A percentile compares a stretch with the other conserved stretches of the same genome.
phyloP scores from a whole-genome alignment of 2,888 invertebrate genomes.

The Epinotia brunnichana region DNA sequence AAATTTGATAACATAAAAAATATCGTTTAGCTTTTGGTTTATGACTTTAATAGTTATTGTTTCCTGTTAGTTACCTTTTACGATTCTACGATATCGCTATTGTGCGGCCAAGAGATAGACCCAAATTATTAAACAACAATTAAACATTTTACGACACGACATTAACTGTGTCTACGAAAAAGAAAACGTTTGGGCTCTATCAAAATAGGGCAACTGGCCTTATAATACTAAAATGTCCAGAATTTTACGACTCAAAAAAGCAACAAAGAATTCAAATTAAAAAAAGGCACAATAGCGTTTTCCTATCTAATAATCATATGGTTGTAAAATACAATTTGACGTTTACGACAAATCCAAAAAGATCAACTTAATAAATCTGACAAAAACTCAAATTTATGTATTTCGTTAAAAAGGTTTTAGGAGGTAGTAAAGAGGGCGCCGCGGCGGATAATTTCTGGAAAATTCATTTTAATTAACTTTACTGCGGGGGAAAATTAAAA shows the following conservation, averaged over 20 bases:
- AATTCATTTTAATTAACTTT: conserved; percentile 73
- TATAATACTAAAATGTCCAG: conserved; percentile 47
- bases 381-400: conserved; percentile 77
- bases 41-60: conserved; percentile 52
- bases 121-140: conserved; percentile 52
- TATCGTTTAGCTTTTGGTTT: conserved; percentile 46
- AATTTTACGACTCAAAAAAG: conserved; percentile 61
- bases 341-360: conserved; percentile 80
- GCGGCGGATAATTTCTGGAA: conserved; percentile 64
- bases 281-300: conserved; percentile 55
- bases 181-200: conserved; percentile 63
- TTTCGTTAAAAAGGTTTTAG: conserved; percentile 61
- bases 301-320: conserved; percentile 66
- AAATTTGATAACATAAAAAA: conserved; percentile 3
- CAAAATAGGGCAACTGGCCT: conserved; percentile 70
- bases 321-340: conserved; percentile 77
- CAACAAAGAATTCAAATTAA: conserved; percentile 59
- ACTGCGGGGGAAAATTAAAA: conserved; percentile 55
- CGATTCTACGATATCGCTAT: conserved; percentile 51
- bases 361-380: conserved; percentile 80
- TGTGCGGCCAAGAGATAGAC: conserved; percentile 31
- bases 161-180: conserved; percentile 56
- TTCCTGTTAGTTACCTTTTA: conserved; percentile 56
- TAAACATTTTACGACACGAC: conserved; percentile 64
- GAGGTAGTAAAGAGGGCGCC: conserved; percentile 65